phyloP scores from a whole-genome alignment of 2,797 vertebrate species.

The Aeoliscus strigatus region DNA sequence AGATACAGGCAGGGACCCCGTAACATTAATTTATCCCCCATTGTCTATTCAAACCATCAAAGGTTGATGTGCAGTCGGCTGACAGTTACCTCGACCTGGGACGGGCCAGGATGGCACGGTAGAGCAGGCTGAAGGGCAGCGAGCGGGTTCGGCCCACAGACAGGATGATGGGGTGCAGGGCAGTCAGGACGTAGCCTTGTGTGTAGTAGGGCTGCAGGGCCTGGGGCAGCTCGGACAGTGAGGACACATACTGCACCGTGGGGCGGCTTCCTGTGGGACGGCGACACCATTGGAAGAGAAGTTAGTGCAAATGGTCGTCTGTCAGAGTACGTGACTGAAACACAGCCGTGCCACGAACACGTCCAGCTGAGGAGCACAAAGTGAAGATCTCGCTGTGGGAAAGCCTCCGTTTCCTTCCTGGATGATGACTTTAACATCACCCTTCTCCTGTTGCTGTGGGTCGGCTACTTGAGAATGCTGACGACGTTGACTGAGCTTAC shows the following conservation, averaged over 20 bases:
- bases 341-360: too few relatives aligned
- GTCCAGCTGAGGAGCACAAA: not conserved
- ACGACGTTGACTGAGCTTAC: not conserved
- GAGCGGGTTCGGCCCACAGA: slow-evolving; percentile 77
- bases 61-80: too few relatives aligned
- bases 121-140: slow-evolving; percentile 87
- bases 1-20: too few relatives aligned
- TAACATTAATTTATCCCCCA: too few relatives aligned
- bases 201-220: slow-evolving; percentile 89
- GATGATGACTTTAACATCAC: slow-evolving; percentile 24
- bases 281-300: not conserved
- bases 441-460: not conserved
- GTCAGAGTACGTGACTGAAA: too few relatives aligned
- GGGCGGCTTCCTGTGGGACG: slow-evolving; percentile 74
- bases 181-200: slow-evolving; percentile 82
- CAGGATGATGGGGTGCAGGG: slow-evolving; percentile 89
- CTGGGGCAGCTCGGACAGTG: slow-evolving; percentile 84
- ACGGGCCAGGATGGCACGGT: slow-evolving; percentile 84
- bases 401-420: slow-evolving; percentile 7
- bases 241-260: slow-evolving; percentile 86
- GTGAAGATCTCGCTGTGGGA: slow-evolving; percentile 2
- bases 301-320: not conserved
- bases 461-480: too few relatives aligned
- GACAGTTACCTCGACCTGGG: slow-evolving; percentile 78
- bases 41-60: too few relatives aligned